These are phyloP conservation scores for Ammodytes dubius DNA, from an alignment of 2,113 vertebrate genomes.

Conservation along the genomic window DNA sequence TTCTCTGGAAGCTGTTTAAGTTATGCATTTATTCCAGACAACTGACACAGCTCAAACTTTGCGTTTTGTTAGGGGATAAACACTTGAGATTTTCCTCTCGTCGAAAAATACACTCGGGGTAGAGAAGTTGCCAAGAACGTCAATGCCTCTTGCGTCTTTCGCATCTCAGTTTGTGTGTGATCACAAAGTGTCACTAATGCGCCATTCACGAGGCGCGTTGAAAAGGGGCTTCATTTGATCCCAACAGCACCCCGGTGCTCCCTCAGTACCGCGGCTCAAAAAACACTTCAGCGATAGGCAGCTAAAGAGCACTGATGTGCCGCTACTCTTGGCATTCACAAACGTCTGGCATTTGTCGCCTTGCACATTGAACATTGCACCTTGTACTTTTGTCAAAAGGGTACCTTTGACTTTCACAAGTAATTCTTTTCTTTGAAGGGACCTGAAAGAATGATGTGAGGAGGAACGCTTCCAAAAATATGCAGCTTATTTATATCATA, in stretches of 20 bases:
- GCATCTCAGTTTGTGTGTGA: conserved; percentile 64
- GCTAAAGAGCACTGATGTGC: conserved; percentile 50
- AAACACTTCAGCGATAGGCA: conserved; percentile 42
- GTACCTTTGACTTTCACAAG: conserved; percentile 68
- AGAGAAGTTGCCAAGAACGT: conserved; percentile 6
- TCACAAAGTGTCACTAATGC: conserved; percentile 68
- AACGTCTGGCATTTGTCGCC: conserved; percentile 55
- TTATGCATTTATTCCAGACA: conserved; percentile 43
- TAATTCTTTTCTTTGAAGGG: conserved; percentile 63
- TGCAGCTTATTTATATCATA: conserved; percentile 67
- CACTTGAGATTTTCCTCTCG: conserved; percentile 39
- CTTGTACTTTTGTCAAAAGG: conserved; percentile 66
- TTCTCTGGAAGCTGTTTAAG: conserved; percentile 20
- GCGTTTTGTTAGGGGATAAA: conserved; percentile 39
- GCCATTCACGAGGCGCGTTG: conserved; percentile 39
- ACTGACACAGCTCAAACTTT: conserved; percentile 11
- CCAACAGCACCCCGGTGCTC: conserved; percentile 38
- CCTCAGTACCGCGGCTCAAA: conserved; percentile 29
- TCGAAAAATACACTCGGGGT: conserved; percentile 52
- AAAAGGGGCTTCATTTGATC: conserved; percentile 58
- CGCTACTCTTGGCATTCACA: conserved; percentile 38
- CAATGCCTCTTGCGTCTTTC: conserved; percentile 45
- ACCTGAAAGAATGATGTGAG: conserved; percentile 56
- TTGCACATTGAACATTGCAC: conserved; percentile 54
- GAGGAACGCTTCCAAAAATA: conserved; percentile 67